Conservation (phyloP, 2,113 vertebrate species). For the Myotis lucifugus region DNA sequence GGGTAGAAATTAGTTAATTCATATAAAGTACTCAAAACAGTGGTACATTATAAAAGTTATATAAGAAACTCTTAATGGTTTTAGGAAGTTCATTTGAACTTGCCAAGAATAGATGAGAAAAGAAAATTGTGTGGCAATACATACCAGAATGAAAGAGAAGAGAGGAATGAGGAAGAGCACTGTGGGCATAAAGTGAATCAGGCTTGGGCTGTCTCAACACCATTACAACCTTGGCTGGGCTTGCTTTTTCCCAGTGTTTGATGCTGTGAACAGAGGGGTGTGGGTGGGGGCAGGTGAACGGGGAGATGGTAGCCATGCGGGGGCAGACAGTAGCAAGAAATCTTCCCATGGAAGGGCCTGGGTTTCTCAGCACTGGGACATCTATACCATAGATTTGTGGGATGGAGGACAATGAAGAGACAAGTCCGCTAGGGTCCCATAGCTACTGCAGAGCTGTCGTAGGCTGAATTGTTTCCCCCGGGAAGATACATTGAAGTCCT, state of each 20-base stretch:
- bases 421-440: background rate
- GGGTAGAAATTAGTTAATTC: background rate
- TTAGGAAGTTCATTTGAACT: background rate
- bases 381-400: too few species aligned
- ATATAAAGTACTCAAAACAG: background rate
- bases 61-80: background rate
- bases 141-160: background rate
- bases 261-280: background rate
- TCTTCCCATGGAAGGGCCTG: background rate
- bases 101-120: background rate
- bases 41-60: background rate
- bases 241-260: background rate
- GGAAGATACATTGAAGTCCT: background rate
- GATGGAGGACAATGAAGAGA: background rate
- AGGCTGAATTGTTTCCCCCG: background rate
- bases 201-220: background rate
- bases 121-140: background rate
- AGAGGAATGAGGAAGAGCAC: too few species aligned
- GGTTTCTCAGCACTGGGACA: background rate
- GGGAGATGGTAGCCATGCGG: background rate
- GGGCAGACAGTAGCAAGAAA: background rate
- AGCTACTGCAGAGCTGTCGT: background rate
- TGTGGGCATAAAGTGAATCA: too few species aligned
- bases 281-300: accelerated
- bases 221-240: background rate